Evolutionary conservation across 2,797 vertebrate species (phyloP).

Genomic region (Amniataba percoides): DNA sequence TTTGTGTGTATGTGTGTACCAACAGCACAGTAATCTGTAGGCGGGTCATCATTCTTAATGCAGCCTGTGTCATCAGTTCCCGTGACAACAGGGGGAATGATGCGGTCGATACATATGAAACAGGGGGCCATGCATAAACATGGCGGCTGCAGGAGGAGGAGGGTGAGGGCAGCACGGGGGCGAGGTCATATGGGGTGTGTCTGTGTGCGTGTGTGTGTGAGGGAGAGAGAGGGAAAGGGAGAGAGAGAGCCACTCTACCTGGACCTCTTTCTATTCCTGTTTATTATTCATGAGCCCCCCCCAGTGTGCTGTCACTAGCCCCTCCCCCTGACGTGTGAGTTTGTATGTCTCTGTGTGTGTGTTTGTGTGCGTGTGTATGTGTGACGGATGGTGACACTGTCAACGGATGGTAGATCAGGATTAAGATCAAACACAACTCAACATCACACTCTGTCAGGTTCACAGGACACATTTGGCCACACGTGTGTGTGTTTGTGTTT

Average conservation of each 20-base stretch:
- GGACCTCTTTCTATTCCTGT: slow-evolving; percentile 84
- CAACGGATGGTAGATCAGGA: slow-evolving; percentile 94
- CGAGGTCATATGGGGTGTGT: slow-evolving; percentile 86
- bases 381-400: slow-evolving; percentile 95
- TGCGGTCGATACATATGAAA: slow-evolving; percentile 99
- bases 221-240: background rate
- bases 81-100: slow-evolving; percentile 98
- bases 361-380: slow-evolving; percentile 84
- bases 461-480: slow-evolving; percentile 70
- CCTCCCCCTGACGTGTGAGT: slow-evolving; percentile 91
- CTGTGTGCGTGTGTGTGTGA: slow-evolving; percentile 21
- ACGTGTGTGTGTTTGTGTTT: no score
- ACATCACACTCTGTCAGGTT: slow-evolving; percentile 82
- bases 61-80: slow-evolving; percentile 99
- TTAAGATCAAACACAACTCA: slow-evolving; percentile 94
- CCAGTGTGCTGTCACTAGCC: slow-evolving; percentile 90
- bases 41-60: slow-evolving; percentile 99
- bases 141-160: slow-evolving; percentile 80
- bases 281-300: slow-evolving; percentile 95
- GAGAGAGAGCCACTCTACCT: slow-evolving; percentile 68
- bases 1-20: slow-evolving; percentile 52
- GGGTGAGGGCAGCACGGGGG: slow-evolving; percentile 79
- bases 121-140: slow-evolving; percentile 99
- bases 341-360: slow-evolving; percentile 82
- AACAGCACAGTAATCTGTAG: slow-evolving; percentile 92